Conservation (phyloP, 1,140 invertebrate genomes). For the Ceratosolen solmsi region DNA sequence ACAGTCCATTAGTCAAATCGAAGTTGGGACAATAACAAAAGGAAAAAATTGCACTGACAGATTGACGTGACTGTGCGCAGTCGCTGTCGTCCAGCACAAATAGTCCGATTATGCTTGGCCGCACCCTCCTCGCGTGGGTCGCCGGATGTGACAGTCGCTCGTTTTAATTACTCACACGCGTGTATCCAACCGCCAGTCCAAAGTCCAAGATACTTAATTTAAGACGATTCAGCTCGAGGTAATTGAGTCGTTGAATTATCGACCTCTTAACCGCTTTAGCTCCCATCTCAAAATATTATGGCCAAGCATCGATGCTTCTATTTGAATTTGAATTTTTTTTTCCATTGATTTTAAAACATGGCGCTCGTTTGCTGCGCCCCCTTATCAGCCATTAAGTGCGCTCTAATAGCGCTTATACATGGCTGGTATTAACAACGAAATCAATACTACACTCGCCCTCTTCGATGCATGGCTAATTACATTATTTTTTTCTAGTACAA, state of each 20-base stretch:
- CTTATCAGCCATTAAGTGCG: neutral
- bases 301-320: neutral
- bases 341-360: neutral
- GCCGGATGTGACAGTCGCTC: slow-evolving; percentile 73
- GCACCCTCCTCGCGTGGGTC: slow-evolving; percentile 73
- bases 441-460: neutral
- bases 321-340: neutral
- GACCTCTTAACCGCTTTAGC: slow-evolving; percentile 10
- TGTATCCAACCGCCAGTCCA: slow-evolving; percentile 44
- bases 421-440: neutral
- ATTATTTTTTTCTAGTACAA: neutral
- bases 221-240: slow-evolving; percentile 26
- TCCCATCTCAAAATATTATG: neutral
- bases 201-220: slow-evolving; percentile 38
- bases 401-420: neutral
- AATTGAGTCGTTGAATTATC: slow-evolving; percentile 36
- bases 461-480: neutral
- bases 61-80: slow-evolving; percentile 54
- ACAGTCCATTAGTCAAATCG: slow-evolving; percentile 41
- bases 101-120: slow-evolving; percentile 59
- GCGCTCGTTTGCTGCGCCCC: neutral
- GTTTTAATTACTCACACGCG: slow-evolving; percentile 73
- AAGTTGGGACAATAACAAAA: slow-evolving; percentile 19
- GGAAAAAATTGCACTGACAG: slow-evolving; percentile 35
- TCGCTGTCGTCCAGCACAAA: slow-evolving; percentile 57